Conservation (phyloP, 2,797 vertebrate species). For the Sebastes diploproa region DNA sequence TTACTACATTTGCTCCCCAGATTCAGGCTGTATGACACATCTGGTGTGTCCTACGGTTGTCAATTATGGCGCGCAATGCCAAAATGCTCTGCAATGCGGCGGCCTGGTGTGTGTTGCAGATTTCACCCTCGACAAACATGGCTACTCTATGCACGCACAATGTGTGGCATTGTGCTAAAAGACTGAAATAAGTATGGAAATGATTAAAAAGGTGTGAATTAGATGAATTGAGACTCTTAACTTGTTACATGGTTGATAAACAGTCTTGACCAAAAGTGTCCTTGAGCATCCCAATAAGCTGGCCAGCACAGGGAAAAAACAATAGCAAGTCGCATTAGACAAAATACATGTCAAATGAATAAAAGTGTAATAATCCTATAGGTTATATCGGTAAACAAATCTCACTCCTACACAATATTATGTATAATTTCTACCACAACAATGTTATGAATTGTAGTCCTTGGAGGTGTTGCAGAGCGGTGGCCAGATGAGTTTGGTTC, state of each 20-base stretch:
- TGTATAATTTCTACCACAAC: neutral
- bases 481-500: neutral
- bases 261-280: neutral
- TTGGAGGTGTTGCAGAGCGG: neutral
- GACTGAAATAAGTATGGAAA: neutral
- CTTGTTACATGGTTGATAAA: neutral
- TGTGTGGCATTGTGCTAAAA: neutral
- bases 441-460: too few species aligned
- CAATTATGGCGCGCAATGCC: neutral
- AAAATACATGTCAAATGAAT: neutral
- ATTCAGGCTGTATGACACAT: neutral
- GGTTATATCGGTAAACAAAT: neutral
- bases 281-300: neutral
- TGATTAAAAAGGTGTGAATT: neutral
- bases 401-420: too few species aligned
- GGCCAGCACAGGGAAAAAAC: neutral
- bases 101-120: neutral
- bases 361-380: neutral
- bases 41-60: neutral
- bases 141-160: too few species aligned
- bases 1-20: neutral
- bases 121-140: neutral
- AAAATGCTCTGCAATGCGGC: neutral
- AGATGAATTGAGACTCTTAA: neutral
- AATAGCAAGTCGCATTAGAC: neutral